Percentiles rank a stretch among this genome's conserved stretches.
Conservation (phyloP, 2,888 invertebrate species). For the Drosophila melanosoma region DNA sequence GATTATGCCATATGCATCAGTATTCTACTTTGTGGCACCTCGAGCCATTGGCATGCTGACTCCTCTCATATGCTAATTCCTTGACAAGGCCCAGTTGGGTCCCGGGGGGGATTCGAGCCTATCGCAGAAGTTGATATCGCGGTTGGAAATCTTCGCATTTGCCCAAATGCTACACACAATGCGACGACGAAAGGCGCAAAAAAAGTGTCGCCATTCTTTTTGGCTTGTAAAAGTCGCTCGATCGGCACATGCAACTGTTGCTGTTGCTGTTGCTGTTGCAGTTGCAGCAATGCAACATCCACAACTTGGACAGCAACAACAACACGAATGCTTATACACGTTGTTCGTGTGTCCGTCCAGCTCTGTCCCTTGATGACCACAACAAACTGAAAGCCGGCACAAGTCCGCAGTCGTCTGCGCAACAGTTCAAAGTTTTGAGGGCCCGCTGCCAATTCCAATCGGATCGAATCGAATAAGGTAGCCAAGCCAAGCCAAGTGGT, state of each 20-base stretch:
- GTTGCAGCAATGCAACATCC: constrained; percentile 20
- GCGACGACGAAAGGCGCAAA: constrained; percentile 53
- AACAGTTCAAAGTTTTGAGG: constrained; percentile 82
- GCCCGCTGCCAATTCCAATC: constrained; percentile 77
- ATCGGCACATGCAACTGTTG: constrained; percentile 55
- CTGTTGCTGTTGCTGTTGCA: constrained; percentile 37
- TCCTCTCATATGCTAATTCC: constrained; percentile 54
- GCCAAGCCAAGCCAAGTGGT: constrained; percentile 52
- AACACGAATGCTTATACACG: constrained; percentile 62
- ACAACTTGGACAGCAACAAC: constrained; percentile 23
- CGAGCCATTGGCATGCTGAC: background rate
- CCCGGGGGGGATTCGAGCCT: constrained; percentile 53
- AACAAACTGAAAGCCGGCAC: constrained; percentile 83
- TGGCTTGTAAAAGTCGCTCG: constrained; percentile 61
- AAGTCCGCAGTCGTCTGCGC: constrained; percentile 82
- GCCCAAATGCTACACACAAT: constrained; percentile 59
- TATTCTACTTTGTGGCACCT: constrained; percentile 5
- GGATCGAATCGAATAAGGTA: constrained; percentile 62
- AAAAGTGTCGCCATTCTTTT: constrained; percentile 74
- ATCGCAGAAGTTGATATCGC: constrained; percentile 43
- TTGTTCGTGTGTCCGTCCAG: constrained; percentile 28
- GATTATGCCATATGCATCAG: background rate
- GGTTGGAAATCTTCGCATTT: constrained; percentile 39
- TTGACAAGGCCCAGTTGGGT: constrained; percentile 4
- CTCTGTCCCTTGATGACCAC: constrained; percentile 72